Conservation (phyloP, 2,113 vertebrate genomes). For the Lepus timidus region DNA sequence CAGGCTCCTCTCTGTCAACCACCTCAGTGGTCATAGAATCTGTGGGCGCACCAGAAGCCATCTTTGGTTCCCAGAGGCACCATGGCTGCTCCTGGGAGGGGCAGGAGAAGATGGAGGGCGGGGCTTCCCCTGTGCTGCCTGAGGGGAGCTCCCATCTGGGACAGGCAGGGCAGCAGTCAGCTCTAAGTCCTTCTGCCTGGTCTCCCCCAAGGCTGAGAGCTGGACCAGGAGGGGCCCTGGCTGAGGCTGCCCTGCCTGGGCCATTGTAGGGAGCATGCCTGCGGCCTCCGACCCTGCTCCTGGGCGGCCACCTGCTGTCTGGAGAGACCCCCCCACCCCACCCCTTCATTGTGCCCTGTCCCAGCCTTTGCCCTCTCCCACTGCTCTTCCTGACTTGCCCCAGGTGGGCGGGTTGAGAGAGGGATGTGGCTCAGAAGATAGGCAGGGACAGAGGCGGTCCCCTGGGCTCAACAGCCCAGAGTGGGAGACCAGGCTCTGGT, state of each 20-base stretch:
- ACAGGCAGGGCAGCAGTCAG: neutral
- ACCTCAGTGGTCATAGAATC: neutral
- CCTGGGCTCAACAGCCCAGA: neutral
- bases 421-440: neutral
- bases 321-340: rapidly evolving
- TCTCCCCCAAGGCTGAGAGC: rapidly evolving
- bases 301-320: neutral
- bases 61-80: neutral
- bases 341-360: rapidly evolving
- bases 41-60: constrained; percentile 14
- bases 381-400: neutral
- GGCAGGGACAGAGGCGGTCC: neutral
- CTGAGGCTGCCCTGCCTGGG: neutral
- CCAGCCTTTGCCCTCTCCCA: neutral
- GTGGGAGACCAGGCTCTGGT: neutral
- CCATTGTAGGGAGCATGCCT: neutral
- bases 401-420: neutral
- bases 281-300: neutral
- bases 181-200: neutral
- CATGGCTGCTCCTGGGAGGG: rapidly evolving
- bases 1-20: neutral
- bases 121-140: rapidly evolving
- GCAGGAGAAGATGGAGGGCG: neutral
- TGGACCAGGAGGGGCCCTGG: neutral
- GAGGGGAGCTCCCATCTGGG: neutral